Conservation (phyloP, 2,113 vertebrate genomes). For the Gorsachius goisagi region DNA sequence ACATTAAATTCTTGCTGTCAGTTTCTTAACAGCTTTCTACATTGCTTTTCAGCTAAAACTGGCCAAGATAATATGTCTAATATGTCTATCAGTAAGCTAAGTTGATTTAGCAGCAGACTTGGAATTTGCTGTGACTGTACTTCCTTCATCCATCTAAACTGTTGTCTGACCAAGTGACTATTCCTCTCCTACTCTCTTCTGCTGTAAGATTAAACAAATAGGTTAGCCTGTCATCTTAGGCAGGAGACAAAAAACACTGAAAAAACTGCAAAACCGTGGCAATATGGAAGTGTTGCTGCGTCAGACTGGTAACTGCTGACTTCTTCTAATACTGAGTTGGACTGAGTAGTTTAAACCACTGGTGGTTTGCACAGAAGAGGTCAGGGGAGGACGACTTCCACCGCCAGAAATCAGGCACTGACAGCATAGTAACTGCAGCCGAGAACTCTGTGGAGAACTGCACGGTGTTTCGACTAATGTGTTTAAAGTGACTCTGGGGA, state of each 20-base stretch:
- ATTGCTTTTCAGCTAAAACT: background rate
- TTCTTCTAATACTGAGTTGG: background rate
- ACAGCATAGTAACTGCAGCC: background rate
- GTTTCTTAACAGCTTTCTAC: background rate
- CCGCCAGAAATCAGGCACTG: background rate
- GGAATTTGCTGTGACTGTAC: background rate
- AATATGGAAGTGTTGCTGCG: background rate
- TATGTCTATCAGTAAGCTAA: background rate
- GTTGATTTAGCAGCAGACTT: background rate
- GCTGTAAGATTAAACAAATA: background rate
- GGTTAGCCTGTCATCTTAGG: background rate
- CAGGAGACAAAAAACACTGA: background rate
- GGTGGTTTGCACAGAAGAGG: background rate
- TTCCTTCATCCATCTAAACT: background rate
- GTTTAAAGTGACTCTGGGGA: background rate
- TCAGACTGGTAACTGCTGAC: background rate
- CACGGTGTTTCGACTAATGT: background rate
- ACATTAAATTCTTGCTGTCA: background rate
- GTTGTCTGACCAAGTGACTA: background rate
- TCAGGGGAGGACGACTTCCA: background rate
- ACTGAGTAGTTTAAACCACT: background rate
- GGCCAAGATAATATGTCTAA: background rate
- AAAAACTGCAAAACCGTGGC: background rate
- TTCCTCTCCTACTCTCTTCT: background rate
- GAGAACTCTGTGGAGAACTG: background rate